Percentiles rank a stretch among this genome's conserved stretches.
Evolutionary conservation across 2,888 invertebrate species (phyloP).

Genomic region (Ormyrus pomaceus): DNA sequence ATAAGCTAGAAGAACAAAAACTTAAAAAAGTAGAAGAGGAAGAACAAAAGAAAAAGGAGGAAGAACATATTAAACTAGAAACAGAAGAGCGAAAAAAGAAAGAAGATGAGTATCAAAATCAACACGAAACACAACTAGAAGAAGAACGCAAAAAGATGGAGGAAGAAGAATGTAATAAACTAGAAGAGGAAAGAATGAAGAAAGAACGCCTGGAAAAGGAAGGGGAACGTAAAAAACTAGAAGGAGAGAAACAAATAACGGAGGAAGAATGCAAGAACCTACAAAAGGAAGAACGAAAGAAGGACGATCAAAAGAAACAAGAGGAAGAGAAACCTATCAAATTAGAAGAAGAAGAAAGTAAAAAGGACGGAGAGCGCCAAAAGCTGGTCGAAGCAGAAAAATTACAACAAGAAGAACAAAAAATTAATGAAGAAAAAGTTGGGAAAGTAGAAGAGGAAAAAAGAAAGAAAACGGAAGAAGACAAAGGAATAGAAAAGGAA

Average conservation of each 20-base stretch:
- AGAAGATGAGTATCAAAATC: slow-evolving; percentile 47
- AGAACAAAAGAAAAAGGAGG: slow-evolving; percentile 41
- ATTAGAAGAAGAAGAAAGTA: slow-evolving; percentile 49
- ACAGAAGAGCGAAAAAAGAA: slow-evolving; percentile 54
- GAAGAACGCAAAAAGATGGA: slow-evolving; percentile 40
- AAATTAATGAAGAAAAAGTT: slow-evolving; percentile 44
- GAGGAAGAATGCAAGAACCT: slow-evolving; percentile 45
- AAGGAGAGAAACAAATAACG: slow-evolving; percentile 21
- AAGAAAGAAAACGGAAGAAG: slow-evolving; percentile 54
- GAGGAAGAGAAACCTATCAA: slow-evolving; percentile 62
- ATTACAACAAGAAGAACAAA: slow-evolving; percentile 55
- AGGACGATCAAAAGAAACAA: slow-evolving; percentile 64
- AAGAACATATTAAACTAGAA: slow-evolving; percentile 21
- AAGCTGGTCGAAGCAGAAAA: slow-evolving; percentile 56
- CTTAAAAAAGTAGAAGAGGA: slow-evolving; percentile 39
- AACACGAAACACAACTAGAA: slow-evolving; percentile 39
- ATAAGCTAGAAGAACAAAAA: slow-evolving; percentile 42
- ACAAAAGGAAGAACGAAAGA: slow-evolving; percentile 59
- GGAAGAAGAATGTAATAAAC: slow-evolving; percentile 45
- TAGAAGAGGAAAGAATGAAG: slow-evolving; percentile 43
- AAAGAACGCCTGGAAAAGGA: slow-evolving; percentile 61
- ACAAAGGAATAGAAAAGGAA: slow-evolving; percentile 54
- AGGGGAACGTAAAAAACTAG: slow-evolving; percentile 51
- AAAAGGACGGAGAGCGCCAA: slow-evolving; percentile 55
- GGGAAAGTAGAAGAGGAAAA: slow-evolving; percentile 30